Percentiles rank a stretch among this genome's conserved stretches.
Conservation (phyloP, 2,113 vertebrate species). For the Eptesicus fuscus region DNA sequence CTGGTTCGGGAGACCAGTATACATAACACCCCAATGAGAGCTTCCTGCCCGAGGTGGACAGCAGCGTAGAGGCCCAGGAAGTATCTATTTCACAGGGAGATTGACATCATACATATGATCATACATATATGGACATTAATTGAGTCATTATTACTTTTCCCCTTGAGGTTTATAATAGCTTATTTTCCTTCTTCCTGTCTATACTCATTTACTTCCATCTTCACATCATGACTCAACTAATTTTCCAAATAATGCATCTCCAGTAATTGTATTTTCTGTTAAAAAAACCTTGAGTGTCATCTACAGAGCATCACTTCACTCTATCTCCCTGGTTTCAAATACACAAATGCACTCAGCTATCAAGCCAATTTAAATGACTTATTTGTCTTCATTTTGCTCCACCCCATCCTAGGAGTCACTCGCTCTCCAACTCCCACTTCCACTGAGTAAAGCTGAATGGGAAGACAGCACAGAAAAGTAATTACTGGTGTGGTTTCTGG, state of each 20-base stretch:
- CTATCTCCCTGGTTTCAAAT: background rate
- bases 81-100: background rate
- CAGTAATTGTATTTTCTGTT: background rate
- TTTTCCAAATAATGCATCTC: background rate
- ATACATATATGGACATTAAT: background rate
- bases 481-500: background rate
- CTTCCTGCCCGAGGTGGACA: background rate
- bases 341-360: background rate
- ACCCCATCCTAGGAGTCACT: background rate
- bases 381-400: background rate
- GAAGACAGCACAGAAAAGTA: background rate
- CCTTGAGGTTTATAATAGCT: background rate
- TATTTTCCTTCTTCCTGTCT: background rate
- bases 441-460: background rate
- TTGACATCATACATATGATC: background rate
- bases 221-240: background rate
- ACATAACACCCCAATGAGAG: rapidly evolving
- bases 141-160: background rate
- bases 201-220: background rate
- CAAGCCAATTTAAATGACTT: background rate
- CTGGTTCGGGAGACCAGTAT: background rate
- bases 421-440: background rate
- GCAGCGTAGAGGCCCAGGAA: background rate
- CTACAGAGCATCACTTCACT: background rate
- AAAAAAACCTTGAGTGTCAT: background rate